Evolutionary conservation across 2,888 invertebrate species (phyloP).

Genomic region (Pseudococcus longispinus): DNA sequence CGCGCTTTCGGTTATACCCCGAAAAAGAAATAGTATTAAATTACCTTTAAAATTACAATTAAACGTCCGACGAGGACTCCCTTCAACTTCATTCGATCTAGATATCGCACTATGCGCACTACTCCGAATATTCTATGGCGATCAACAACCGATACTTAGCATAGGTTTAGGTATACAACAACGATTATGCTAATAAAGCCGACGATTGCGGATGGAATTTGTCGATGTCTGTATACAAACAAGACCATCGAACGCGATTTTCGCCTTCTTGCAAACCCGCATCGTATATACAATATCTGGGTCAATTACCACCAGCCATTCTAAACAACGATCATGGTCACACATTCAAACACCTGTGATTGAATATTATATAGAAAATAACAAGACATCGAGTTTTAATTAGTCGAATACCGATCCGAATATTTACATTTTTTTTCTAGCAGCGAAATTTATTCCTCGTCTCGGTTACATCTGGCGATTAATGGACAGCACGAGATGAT

Average conservation of each 20-base stretch:
- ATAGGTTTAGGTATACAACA: not conserved
- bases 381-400: not conserved
- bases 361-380: not conserved
- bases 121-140: not conserved
- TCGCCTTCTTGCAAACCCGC: not conserved
- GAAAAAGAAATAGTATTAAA: conserved; percentile 20
- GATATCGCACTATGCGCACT: not conserved
- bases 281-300: not conserved
- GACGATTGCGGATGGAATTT: not conserved
- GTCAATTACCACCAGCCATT: not conserved
- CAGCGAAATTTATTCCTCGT: not conserved
- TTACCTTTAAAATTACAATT: conserved; percentile 26
- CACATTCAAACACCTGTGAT: not conserved
- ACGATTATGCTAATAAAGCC: not conserved
- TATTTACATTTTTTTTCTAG: not conserved
- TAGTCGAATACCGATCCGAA: not conserved
- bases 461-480: not conserved
- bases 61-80: not conserved
- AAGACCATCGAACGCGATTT: not conserved
- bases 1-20: not conserved
- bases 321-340: not conserved
- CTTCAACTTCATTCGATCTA: not conserved
- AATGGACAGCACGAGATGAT: not conserved
- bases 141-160: not conserved
- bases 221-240: not conserved